phyloP scores from a whole-genome alignment of 2,888 invertebrate genomes.

The Campoletis raptor region DNA sequence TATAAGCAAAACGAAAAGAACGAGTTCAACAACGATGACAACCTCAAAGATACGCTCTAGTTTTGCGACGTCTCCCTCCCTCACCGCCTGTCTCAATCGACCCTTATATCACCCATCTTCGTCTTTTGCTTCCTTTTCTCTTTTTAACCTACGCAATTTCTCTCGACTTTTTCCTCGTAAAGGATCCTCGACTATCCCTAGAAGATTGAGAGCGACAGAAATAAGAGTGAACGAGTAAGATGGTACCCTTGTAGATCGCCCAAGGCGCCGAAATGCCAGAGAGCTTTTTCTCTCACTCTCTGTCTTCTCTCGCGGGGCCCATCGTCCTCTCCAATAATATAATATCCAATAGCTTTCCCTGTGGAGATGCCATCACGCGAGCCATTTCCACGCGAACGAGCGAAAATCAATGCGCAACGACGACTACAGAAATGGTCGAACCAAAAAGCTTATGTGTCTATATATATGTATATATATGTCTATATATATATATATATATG shows the following conservation, averaged over 20 bases:
- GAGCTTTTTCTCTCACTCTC: background rate
- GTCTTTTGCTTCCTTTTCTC: background rate
- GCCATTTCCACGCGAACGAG: constrained; percentile 65
- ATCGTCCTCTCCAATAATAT: constrained; percentile 42
- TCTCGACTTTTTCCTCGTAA: constrained; percentile 35
- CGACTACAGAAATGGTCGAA: constrained; percentile 59
- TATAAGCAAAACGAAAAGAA: constrained; percentile 11
- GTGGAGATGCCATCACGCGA: constrained; percentile 51
- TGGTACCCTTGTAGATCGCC: constrained; percentile 54
- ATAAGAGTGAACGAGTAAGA: constrained; percentile 6
- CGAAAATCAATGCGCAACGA: constrained; percentile 67
- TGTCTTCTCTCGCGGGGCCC: constrained; percentile 30
- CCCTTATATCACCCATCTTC: constrained; percentile 17
- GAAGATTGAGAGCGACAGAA: constrained; percentile 9
- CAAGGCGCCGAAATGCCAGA: constrained; percentile 60
- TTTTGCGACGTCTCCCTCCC: constrained; percentile 19
- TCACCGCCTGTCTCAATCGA: constrained; percentile 42
- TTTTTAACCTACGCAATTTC: constrained; percentile 29
- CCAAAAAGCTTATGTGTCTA: constrained; percentile 28
- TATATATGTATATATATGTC: constrained; percentile 10
- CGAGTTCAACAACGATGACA: constrained; percentile 33
- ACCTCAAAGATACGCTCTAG: constrained; percentile 33
- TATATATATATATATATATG: background rate
- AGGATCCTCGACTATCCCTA: constrained; percentile 7
- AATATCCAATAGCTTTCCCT: constrained; percentile 64